Percentiles rank a stretch among this genome's conserved stretches.
Conservation (phyloP, 2,888 invertebrate species). For the Dasysyrphus tricinctus region DNA sequence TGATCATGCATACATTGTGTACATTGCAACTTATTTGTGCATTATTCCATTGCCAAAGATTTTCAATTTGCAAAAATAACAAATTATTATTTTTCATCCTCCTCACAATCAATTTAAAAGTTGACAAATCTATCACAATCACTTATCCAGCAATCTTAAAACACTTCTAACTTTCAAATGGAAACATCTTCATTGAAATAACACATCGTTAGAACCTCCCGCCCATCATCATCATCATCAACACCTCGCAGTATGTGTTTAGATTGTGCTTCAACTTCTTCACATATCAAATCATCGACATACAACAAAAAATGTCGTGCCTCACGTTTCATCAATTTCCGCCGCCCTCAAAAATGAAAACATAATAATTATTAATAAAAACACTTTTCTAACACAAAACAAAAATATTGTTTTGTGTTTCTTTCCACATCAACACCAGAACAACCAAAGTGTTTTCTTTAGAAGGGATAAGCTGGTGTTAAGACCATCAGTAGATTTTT, state of each 20-base stretch:
- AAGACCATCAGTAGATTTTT: neutral
- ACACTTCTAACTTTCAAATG: conserved; percentile 5
- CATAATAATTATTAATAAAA: conserved; percentile 37
- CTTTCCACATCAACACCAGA: neutral
- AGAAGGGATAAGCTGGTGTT: neutral
- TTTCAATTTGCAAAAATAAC: conserved; percentile 5
- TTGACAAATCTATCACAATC: conserved; percentile 14
- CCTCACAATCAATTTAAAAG: neutral
- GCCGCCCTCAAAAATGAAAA: conserved; percentile 31
- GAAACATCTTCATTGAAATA: conserved; percentile 5
- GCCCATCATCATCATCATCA: conserved; percentile 15
- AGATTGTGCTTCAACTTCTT: conserved; percentile 1
- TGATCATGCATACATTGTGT: neutral
- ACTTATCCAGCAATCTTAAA: neutral
- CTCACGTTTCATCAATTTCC: conserved; percentile 34
- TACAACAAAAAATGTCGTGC: conserved; percentile 10
- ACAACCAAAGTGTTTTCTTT: neutral
- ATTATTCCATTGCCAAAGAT: neutral
- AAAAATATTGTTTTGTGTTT: conserved; percentile 13
- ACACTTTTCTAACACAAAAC: conserved; percentile 31
- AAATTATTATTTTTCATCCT: neutral
- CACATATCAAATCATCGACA: conserved; percentile 13
- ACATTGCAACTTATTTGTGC: neutral
- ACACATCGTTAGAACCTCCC: conserved; percentile 17
- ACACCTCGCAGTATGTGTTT: neutral